phyloP scores from a whole-genome alignment of 2,113 vertebrate species.

The Phodopus roborovskii region DNA sequence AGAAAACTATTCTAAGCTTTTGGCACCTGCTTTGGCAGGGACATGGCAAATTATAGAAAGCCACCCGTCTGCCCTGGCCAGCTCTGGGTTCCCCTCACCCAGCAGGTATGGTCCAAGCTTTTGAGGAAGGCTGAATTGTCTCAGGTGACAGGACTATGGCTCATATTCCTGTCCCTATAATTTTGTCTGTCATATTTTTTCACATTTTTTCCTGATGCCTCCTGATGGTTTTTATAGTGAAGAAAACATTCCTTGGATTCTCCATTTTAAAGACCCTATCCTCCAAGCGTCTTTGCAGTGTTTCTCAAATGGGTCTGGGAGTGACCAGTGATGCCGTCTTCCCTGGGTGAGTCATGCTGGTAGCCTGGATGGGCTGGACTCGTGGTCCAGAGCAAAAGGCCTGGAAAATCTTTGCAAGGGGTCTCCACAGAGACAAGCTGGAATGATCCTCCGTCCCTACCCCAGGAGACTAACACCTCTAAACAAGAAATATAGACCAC shows the following conservation, averaged over 20 bases:
- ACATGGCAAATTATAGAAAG: accelerated
- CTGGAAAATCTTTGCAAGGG: not conserved
- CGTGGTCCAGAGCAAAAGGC: not conserved
- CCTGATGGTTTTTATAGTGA: slow-evolving; percentile 10
- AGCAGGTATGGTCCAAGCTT: not conserved
- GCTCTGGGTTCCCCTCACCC: not conserved
- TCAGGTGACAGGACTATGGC: not conserved
- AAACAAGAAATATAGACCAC: not conserved
- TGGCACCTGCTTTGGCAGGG: not conserved
- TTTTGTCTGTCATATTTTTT: slow-evolving; percentile 51
- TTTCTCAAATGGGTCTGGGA: not conserved
- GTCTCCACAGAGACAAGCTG: too few relatives aligned
- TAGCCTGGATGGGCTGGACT: not conserved
- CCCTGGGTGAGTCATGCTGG: not conserved
- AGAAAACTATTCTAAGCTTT: not conserved
- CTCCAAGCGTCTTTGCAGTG: not conserved
- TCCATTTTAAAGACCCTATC: not conserved
- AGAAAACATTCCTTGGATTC: slow-evolving; percentile 26
- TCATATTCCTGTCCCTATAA: slow-evolving; percentile 41
- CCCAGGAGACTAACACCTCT: not conserved
- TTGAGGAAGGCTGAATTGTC: not conserved
- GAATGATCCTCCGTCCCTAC: not conserved
- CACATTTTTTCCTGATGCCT: slow-evolving; percentile 51
- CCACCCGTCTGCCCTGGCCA: not conserved
- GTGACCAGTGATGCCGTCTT: not conserved